Evolutionary conservation across 2,113 vertebrate genomes (phyloP).

Genomic region (Sprattus sprattus): DNA sequence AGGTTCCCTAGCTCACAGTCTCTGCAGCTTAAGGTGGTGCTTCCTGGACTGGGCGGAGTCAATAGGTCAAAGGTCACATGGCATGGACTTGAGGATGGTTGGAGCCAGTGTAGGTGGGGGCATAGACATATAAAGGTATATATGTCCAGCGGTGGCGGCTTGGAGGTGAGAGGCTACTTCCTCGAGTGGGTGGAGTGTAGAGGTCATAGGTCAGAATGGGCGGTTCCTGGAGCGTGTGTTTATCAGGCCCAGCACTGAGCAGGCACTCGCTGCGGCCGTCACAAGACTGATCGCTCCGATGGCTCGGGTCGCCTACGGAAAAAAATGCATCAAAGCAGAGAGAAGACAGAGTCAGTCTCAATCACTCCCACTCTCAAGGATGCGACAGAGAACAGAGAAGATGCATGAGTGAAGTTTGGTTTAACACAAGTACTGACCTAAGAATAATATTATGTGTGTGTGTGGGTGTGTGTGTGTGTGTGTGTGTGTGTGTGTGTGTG

Average conservation of each 20-base stretch:
- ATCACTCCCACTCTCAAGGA: too few relatives aligned
- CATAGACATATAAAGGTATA: too few relatives aligned
- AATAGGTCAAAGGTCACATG: background rate
- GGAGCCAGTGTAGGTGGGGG: background rate
- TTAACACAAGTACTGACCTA: too few relatives aligned
- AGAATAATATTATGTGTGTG: too few relatives aligned
- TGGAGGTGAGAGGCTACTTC: background rate
- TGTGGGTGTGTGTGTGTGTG: too few relatives aligned
- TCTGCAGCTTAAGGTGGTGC: background rate
- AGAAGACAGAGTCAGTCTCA: background rate
- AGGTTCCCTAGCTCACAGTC: too few relatives aligned
- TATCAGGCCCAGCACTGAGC: slow-evolving; percentile 83
- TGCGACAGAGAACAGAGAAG: too few relatives aligned
- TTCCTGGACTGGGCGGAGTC: background rate
- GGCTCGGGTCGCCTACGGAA: slow-evolving; percentile 79
- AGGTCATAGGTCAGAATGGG: slow-evolving; percentile 68
- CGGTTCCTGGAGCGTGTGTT: slow-evolving; percentile 77
- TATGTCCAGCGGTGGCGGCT: background rate
- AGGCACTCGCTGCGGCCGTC: slow-evolving; percentile 76
- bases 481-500: too few relatives aligned
- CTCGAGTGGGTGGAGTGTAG: background rate
- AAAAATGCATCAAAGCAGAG: slow-evolving; percentile 13
- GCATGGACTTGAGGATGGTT: background rate
- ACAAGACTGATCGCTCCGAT: slow-evolving; percentile 79
- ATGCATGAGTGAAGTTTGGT: too few relatives aligned